Evolutionary conservation across 2,113 vertebrate species (phyloP).

Genomic region (Cochlearius cochlearius): DNA sequence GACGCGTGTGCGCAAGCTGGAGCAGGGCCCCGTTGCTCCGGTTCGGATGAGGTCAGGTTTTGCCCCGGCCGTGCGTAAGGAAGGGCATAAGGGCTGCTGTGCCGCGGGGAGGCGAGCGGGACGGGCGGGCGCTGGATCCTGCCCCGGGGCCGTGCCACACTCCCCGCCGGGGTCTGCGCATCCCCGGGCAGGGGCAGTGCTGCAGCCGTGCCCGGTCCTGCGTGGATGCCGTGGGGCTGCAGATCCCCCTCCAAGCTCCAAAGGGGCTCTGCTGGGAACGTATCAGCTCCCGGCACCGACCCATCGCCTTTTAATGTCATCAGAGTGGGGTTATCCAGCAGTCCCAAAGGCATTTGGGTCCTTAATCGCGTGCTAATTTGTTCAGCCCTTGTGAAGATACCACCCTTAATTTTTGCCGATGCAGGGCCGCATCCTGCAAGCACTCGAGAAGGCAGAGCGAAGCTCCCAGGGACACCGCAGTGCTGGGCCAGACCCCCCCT

Average conservation of each 20-base stretch:
- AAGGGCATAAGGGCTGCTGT: background rate
- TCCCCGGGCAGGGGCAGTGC: too few species aligned
- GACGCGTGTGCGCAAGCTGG: accelerated
- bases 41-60: background rate
- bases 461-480: background rate
- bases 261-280: background rate
- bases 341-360: background rate
- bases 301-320: background rate
- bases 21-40: background rate
- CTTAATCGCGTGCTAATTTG: background rate
- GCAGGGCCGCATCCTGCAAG: background rate
- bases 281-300: background rate
- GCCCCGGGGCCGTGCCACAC: background rate
- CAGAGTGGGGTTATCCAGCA: background rate
- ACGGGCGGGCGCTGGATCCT: background rate
- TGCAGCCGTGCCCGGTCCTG: background rate
- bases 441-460: background rate
- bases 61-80: accelerated
- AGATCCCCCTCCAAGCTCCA: background rate
- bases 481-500: background rate
- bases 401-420: background rate
- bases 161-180: background rate
- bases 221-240: accelerated
- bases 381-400: background rate
- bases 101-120: background rate